Base-by-base conservation (phyloP, 1,140 invertebrate genomes). In the Aphidius gifuensis region DNA sequence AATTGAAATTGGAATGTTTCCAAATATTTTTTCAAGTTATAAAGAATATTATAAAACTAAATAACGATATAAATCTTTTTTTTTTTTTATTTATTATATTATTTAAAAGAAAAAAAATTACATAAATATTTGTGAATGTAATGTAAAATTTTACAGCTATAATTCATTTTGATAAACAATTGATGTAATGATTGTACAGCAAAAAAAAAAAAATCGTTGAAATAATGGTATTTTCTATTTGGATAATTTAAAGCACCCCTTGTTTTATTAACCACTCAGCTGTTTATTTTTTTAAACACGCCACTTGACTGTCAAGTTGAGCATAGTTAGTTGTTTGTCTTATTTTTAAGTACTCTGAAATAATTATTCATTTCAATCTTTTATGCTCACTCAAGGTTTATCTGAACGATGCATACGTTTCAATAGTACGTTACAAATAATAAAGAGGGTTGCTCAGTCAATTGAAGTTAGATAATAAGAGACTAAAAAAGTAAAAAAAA, bases 351-450 rank as follows among this genome's bases (percentile, higher is more conserved):
- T 66, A 75, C 74, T 75, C 67, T 11, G 71, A 60, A 67, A 77
- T 77, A 76, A 77, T 79, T 79, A 79, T 79, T 79, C 77, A 77
- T 76, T 70, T 68, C 65, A 71, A 67, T 70, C 66, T 74, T 74
- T 76, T 48, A 71, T 75, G 66, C 58, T 58, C 56, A 65, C 69
- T 63, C 23, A 32, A 32, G 4, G 66, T 60, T 42, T 57, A 3
- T 32, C 23, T 32, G 23, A 32, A 32, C 23, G 4, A 32, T 32
- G 23, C 23, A 2, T 32, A 32, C 23, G 23, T 32, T 32, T 32
- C 2, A 38, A 44, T 48, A 56, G 53, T 64, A 21, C 42, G 56
- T 61, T 68, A 56, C 60, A 67, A 75, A 71, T 70, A 73, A 74
- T 73, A 70, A 64, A 71, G 66, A 64, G 23, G 66, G 61, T 64